Base-by-base conservation (phyloP, 2,113 vertebrate species). In the Motacilla tschutschensis region DNA sequence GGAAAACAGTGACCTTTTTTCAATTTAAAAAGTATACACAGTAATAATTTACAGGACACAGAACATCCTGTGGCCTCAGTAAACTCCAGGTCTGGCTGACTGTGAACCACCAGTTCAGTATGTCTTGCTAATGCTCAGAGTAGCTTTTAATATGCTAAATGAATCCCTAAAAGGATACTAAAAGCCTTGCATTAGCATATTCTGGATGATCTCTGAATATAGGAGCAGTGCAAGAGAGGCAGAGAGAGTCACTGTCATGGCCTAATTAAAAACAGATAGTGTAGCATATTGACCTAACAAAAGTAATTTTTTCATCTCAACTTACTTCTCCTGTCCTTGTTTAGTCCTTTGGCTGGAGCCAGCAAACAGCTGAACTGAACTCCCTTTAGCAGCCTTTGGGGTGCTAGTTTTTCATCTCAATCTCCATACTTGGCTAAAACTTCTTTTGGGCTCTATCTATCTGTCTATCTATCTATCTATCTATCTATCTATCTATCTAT, bases 81-180 rank as follows among this genome's bases (percentile, higher is more conserved):
- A 90, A 91, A 78, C 53, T 82, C n/a, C 76, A 83, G 93, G 79
- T 90, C 90, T 74, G 54, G n/a, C 69, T 77, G 65, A 6, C 35
- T 83, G 41, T 83, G 84, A 83, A 93, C 79, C 65, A 72, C 38
- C 60, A 59, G 28, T 41, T 63, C 38, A 35, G 53, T 53, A 40
- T 16, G 88, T 50, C 69, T 77, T 74, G 72, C 62, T 88, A 87
- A 93, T 87, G 72, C 69, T 65, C 72, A 60, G 54, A 89, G 44
- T 47, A 60, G 79, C 76, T 93, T 93, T 94, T 90, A 93, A 85
- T 87, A 87, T 82, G 76, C 87, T 74, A 95, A 91, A 91, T 85
- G 41, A 67, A 85, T 60, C 83, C 73, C 62, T 93, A 80, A 91
- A 94, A 93, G 84, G 88, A 88, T 78, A 78, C 79, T 91, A 91